Evolutionary conservation across 1,140 invertebrate species (phyloP), one percentile per base, ranked within the genome.

Genomic region (Schlechtendalia chinensis): DNA sequence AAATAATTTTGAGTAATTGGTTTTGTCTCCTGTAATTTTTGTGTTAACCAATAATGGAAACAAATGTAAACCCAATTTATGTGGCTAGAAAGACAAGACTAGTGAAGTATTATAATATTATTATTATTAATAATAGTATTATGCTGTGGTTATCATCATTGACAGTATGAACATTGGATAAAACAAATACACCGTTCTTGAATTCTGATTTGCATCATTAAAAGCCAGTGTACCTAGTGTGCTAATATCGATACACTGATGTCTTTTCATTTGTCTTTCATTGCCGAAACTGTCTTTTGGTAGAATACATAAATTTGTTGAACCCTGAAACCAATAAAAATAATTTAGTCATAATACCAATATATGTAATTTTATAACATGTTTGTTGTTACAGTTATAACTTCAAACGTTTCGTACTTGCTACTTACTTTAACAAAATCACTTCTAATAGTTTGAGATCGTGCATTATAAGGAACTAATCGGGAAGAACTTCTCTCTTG

Each of bases 271-370:
- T 61, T 50, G 39, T 61, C 75, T 79, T 3, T 79, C 58, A 27
- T 63, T 39, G 45, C 75, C 75, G 47, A 79, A 79, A 79, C 75
- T 79, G 29, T 79, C 58, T 63, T 59, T 79, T 61, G 75, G 16
- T 29, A 79, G 0, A 63, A 79, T 61, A 63, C 75, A 79, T 50
- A 79, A 11, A n/a, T 79, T 79, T 27, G 72, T 16, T 39, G 72
- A 77, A 24, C 17, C 58, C 75, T 79, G n/a, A 79, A 50, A 63
- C 61, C 16, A 79, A 29, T 12, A 12, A 27, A 39, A 77, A 27
- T 24, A 50, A 79, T 50, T 50, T 24, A 27, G 1, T 75, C 11
- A 24, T 77, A 29, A 27, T 53, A 39, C 32, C 32, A 4, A 39
- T 39, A 39, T 39, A 39, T 8, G 32, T 8, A 39, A 5, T 16